Base-by-base conservation (phyloP, 2,797 vertebrate genomes). In the Lithobates sylvaticus region DNA sequence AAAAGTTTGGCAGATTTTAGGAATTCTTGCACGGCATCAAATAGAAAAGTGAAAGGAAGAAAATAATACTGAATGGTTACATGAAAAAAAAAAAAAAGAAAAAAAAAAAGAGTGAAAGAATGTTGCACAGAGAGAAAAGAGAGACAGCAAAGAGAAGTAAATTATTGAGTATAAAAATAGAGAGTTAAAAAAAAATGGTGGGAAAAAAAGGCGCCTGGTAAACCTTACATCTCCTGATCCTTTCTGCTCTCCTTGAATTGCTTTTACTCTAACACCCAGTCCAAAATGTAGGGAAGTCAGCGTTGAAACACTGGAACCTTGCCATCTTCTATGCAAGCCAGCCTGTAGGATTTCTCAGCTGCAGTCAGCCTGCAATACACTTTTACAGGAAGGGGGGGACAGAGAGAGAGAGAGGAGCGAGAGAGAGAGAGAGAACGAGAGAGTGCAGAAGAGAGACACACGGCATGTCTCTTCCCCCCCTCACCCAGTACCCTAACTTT, bases 211-310 rank as follows among this genome's bases (percentile, higher is more conserved):
- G 81, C 86, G 86, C 81, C 81, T 87, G 81, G 58, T 87, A 87
- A 87, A 83, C 81, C 81, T 87, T 83, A 83, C 81, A 81, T 87
- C 86, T 87, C 80, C 86, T 87, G 81, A 78, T 87, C 86, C 81
- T 86, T 87, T 87, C 81, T 79, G 65, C 75, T 83, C 81, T 83
- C 68, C 81, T 83, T 72, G 69, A 78, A 79, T 79, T 83, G 68
- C 80, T 87, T 87, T 87, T 87, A 87, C 80, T 87, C 86, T 87
- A 83, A 87, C 86, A 87, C 81, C 86, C 86, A 87, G 86, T 87
- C 81, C 86, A 78, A 87, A 87, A 87, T 87, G 81, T 78, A 87
- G 86, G 81, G 80, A 87, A 87, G 86, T 87, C 86, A 87, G 86
- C 69, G 81, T 42, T 77, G 86, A 83, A 74, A 79, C 71, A 78